Base-by-base conservation (phyloP, 2,888 invertebrate species). In the Tenthredo notha region DNA sequence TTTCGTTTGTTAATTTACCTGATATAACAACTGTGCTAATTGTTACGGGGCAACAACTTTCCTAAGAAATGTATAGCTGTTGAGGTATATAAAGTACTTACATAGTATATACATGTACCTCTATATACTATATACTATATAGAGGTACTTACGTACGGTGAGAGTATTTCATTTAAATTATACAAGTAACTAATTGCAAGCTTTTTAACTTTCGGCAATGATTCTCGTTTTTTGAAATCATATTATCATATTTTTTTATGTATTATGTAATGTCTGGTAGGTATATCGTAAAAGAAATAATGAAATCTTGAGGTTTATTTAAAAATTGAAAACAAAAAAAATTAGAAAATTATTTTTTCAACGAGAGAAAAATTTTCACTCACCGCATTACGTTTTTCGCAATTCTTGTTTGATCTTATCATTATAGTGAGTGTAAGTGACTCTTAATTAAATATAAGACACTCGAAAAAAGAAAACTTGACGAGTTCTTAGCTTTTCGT, bases 341-440 rank as follows among this genome's bases (percentile, higher is more conserved):
- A 33, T 4, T 33, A 4, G 7, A 37, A 37, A 37, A 47, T 3
- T 3, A 47, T 47, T 47, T n/a, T 40, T n/a, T 40, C 21, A 3
- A 47, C 21, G 40, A 37, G 7, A n/a, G 21, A 47, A 37, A 37
- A 74, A 65, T 65, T 29, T 29, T 29, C 29, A 10, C 29, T 25
- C 15, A 67, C 6, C 33, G 4, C 15, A 18, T n/a, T 61, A 10
- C n/a, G 15, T 47, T 40, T 9, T 43, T 12, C 33, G 29, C 18
- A 7, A 10, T 72, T 80, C 61, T 37, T 37, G 61, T 80, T 61
- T 80, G 58, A 80, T 80, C 80, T 80, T 80, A 77, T 77, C 77
- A 33, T 77, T 50, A 10, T 50, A 10, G 77, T n/a, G 54, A 6
- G 74, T n/a, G 40, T 65, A 61, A 80, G 47, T 50, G 54, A 40